Base-by-base conservation (phyloP, 2,888 invertebrate genomes). In the Eugnorisma glareosa region DNA sequence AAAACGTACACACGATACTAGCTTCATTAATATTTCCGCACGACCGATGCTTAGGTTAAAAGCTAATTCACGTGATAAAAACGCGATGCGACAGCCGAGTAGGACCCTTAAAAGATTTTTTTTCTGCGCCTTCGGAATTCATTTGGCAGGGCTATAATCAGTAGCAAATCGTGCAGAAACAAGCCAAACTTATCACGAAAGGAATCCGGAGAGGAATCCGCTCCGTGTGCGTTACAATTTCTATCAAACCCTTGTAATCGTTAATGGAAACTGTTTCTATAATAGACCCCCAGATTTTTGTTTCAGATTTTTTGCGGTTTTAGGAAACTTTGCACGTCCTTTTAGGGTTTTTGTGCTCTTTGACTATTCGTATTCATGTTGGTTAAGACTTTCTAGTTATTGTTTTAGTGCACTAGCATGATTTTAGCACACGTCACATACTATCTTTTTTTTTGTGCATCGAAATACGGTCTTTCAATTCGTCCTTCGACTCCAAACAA, bases 141-240 rank as follows among this genome's bases (percentile, higher is more conserved):
- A 92, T 93, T 93, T 91, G 89, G 88, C 80, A 88, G 90, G 90
- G 90, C 90, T 85, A 92, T 92, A 94, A 94, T 95, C 94, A 92
- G 90, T 76, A 90, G 86, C 90, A 93, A 94, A 93, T 94, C 95
- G 95, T 94, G 95, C 94, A 93, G 94, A 95, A 94, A 88, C 84
- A 84, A 91, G 89, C 86, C 86, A 89, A 91, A 91, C 92, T 92
- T 93, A 93, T 93, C 93, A 90, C 81, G 90, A 88, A 87, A 89
- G 92, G 93, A 94, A 94, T 94, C 90, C 87, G 88, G 90, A 80
- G 88, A 87, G 84, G 92, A 93, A 94, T 93, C 82, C 85, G 85
- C 86, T 88, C 87, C 86, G 89, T 88, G 86, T 88, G 83, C 89
- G 84, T 90, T 88, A 88, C 87, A 89, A 90, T 89, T 88, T 88